phyloP scores from a whole-genome alignment of 1,140 invertebrate genomes.

The Phymorhynchus buccinoides region DNA sequence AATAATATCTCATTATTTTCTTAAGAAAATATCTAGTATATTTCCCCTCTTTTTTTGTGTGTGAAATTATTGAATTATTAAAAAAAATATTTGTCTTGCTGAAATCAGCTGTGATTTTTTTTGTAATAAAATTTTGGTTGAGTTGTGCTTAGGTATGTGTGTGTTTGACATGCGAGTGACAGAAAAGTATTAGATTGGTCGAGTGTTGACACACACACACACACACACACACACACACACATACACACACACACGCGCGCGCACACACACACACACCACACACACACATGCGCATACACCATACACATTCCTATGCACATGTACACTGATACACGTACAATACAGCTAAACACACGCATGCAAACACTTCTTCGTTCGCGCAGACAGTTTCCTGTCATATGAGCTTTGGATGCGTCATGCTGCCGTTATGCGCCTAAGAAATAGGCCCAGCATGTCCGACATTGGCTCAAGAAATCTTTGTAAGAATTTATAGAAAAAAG shows the following conservation, averaged over 20 bases:
- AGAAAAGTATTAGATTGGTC: no score
- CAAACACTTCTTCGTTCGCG: no score
- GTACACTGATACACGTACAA: not conserved
- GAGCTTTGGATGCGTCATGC: no score
- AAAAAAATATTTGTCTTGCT: not conserved
- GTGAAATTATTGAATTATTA: not conserved
- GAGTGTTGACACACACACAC: constrained; percentile 17
- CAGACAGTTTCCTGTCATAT: no score
- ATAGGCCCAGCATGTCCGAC: no score
- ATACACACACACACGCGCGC: not conserved
- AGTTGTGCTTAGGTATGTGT: not conserved
- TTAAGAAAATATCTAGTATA: no score
- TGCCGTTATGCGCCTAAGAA: no score
- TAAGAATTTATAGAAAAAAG: no score
- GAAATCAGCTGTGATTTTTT: not conserved
- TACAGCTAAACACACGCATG: no score
- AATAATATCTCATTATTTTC: no score
- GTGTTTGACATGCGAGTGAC: not conserved
- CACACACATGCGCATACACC: not conserved
- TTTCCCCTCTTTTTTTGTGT: no score
- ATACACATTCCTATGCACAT: not conserved
- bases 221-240: constrained; percentile 38
- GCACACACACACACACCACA: not conserved
- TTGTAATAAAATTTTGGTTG: not conserved
- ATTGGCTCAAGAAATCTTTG: no score